Percentiles rank a stretch among this genome's conserved stretches.
Evolutionary conservation across 2,888 invertebrate genomes (phyloP).

Genomic region (Agrotis exclamationis): DNA sequence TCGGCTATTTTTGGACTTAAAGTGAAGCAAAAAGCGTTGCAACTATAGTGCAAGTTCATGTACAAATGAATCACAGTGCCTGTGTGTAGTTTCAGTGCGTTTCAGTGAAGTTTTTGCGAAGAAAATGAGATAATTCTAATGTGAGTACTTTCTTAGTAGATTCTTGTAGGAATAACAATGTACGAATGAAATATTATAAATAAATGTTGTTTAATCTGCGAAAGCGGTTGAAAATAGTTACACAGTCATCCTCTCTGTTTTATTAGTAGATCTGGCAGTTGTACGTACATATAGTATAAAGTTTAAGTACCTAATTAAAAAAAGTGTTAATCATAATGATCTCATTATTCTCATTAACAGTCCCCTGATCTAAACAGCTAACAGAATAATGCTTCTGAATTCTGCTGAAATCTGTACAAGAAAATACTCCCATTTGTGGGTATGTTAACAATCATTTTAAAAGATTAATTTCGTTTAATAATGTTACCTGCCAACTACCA

Average conservation of each 20-base stretch:
- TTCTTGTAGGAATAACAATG: background rate
- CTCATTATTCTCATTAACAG: too few relatives aligned
- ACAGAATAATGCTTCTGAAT: too few relatives aligned
- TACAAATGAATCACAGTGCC: constrained; percentile 54
- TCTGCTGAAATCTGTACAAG: too few relatives aligned
- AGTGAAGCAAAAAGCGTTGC: constrained; percentile 48
- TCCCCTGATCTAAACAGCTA: too few relatives aligned
- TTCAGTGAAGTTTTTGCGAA: constrained; percentile 19
- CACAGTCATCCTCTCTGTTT: background rate
- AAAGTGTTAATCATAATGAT: too few relatives aligned
- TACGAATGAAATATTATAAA: background rate
- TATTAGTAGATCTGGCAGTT: background rate
- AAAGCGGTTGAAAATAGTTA: background rate
- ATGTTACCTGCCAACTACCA: too few relatives aligned
- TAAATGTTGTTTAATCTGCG: background rate
- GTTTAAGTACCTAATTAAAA: too few relatives aligned
- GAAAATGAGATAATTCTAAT: constrained; percentile 13
- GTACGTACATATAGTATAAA: too few relatives aligned
- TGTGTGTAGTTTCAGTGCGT: constrained; percentile 27
- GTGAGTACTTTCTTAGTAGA: constrained; percentile 38
- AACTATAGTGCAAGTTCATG: constrained; percentile 46
- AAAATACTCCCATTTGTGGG: too few relatives aligned
- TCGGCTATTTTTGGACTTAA: constrained; percentile 58
- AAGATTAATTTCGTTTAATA: too few relatives aligned
- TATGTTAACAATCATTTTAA: too few relatives aligned